Evolutionary conservation across 92 coral and sea anemone species (phyloP).

Genomic region (Hydrozoanthus gracilis): DNA sequence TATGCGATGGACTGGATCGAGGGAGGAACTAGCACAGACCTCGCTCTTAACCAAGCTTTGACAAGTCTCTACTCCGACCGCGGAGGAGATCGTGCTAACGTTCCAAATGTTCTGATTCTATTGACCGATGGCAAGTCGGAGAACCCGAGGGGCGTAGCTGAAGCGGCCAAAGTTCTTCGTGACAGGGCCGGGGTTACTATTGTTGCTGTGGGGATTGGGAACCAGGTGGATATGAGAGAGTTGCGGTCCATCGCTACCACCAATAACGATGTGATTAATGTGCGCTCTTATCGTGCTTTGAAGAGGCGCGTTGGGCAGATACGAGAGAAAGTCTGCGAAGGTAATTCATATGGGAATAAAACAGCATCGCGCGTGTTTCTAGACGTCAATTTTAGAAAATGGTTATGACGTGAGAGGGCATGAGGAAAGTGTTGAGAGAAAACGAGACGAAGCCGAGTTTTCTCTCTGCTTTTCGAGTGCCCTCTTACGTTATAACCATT

Average conservation of each 20-base stretch:
- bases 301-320: conserved; percentile 55
- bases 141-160: conserved; percentile 56
- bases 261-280: conserved; percentile 57
- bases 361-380: too few species aligned
- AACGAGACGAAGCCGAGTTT: too few species aligned
- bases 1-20: conserved; percentile 27
- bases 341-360: conserved; percentile 47
- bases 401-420: too few species aligned
- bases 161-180: conserved; percentile 68
- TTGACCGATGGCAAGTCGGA: conserved; percentile 75
- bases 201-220: conserved; percentile 79
- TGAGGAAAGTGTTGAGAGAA: too few species aligned
- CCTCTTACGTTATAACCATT: too few species aligned
- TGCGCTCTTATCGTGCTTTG: conserved; percentile 60
- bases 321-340: conserved; percentile 76
- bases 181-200: conserved; percentile 62
- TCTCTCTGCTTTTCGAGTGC: too few species aligned
- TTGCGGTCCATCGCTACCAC: conserved; percentile 71
- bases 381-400: too few species aligned
- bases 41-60: conserved; percentile 11
- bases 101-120: conserved; percentile 69
- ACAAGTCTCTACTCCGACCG: neutral
- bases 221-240: conserved; percentile 72
- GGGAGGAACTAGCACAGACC: conserved; percentile 13
- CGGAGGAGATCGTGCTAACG: conserved; percentile 1